These are phyloP conservation scores for Delphinapterus leucas DNA, from an alignment of 2,113 vertebrate genomes.

Conservation along the genomic window DNA sequence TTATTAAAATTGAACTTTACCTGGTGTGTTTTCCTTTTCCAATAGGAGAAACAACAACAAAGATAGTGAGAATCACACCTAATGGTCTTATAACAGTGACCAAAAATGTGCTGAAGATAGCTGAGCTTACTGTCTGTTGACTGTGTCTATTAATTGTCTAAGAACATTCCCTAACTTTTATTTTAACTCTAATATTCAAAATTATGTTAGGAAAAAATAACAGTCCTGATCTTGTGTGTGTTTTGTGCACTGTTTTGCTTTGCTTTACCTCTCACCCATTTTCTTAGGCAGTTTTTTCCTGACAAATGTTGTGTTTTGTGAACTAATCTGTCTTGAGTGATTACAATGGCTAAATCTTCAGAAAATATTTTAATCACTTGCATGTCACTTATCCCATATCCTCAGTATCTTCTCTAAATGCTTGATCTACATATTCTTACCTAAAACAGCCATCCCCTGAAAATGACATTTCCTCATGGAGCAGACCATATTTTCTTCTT, in stretches of 20 bases:
- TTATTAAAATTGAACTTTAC: background rate
- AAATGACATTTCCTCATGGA: background rate
- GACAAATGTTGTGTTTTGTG: background rate
- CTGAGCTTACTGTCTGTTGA: background rate
- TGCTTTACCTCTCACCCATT: background rate
- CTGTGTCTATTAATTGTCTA: background rate
- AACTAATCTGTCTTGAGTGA: background rate
- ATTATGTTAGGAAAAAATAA: background rate
- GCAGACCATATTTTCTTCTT: background rate
- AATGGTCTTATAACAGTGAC: background rate
- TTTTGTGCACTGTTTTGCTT: background rate
- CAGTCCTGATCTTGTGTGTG: background rate
- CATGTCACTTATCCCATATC: background rate
- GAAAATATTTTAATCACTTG: background rate
- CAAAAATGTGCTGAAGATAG: background rate
- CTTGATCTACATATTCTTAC: background rate
- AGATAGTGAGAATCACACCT: fast-evolving
- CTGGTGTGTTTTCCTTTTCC: background rate
- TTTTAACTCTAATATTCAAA: background rate
- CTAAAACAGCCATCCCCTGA: background rate
- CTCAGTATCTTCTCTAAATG: background rate
- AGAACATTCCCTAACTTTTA: background rate
- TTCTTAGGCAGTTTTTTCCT: background rate
- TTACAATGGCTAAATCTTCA: background rate
- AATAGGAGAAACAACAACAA: background rate